phyloP scores from a whole-genome alignment of 2,888 invertebrate species.

The Acanthosepion lycidas region DNA sequence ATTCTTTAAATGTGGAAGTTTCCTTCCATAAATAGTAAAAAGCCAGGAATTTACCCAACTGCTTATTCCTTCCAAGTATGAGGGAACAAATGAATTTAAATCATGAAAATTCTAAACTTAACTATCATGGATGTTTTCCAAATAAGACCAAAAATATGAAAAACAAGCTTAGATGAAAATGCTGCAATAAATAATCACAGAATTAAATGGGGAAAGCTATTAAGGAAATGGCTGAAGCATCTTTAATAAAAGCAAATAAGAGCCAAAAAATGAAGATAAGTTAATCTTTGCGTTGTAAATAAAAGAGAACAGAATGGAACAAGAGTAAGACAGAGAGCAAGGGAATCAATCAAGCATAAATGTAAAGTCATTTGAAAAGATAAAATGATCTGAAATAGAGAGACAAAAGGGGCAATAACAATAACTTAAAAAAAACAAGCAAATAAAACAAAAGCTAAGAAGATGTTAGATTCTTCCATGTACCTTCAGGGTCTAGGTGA shows the following conservation, averaged over 20 bases:
- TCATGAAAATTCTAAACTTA: background rate
- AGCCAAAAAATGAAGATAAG: background rate
- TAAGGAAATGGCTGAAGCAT: background rate
- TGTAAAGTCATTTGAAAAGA: background rate
- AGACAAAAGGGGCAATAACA: background rate
- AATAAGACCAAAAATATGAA: background rate
- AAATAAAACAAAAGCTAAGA: no score
- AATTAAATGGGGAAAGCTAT: conserved; percentile 20
- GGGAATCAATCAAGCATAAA: background rate
- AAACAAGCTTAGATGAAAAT: background rate
- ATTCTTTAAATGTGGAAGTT: no score
- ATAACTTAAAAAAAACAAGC: no score
- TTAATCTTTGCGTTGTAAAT: background rate
- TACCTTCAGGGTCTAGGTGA: no score
- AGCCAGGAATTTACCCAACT: background rate
- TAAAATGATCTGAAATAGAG: background rate
- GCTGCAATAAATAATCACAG: background rate
- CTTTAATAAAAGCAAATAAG: background rate
- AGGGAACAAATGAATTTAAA: background rate
- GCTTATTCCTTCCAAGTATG: background rate
- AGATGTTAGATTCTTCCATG: no score
- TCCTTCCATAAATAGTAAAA: background rate
- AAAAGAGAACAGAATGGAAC: background rate
- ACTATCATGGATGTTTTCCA: background rate
- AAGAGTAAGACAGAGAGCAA: background rate